Percentiles rank a stretch among this genome's conserved stretches.
phyloP scores from a whole-genome alignment of 1,140 invertebrate genomes.

The Pogonomyrmex barbatus region DNA sequence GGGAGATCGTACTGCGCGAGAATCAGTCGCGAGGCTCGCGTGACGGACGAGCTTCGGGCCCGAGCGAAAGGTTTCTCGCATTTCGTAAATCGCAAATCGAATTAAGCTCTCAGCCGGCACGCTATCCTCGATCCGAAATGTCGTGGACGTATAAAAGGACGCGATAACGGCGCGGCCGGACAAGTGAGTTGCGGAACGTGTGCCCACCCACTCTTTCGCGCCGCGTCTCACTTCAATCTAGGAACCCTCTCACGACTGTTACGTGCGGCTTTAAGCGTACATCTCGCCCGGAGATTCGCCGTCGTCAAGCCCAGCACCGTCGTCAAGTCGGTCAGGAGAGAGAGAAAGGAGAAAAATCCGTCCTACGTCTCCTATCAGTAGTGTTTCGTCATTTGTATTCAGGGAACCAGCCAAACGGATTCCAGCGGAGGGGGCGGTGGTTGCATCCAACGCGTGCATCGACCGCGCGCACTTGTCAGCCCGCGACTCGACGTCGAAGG shows the following conservation, averaged over 20 bases:
- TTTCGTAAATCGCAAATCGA: constrained; percentile 82
- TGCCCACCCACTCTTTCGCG: constrained; percentile 71
- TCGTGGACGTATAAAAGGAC: constrained; percentile 82
- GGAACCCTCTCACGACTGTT: constrained; percentile 9
- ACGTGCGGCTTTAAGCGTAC: constrained; percentile 31
- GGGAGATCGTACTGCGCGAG: constrained; percentile 9
- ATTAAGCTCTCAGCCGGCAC: constrained; percentile 85
- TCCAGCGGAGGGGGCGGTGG: not conserved
- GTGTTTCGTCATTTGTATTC: not conserved
- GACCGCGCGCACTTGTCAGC: constrained; percentile 34
- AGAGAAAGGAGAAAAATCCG: constrained; percentile 23
- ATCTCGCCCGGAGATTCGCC: not conserved
- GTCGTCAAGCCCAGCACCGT: not conserved
- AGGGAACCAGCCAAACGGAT: not conserved
- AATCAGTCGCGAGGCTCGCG: constrained; percentile 74
- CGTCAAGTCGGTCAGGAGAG: not conserved
- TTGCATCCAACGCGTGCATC: constrained; percentile 6
- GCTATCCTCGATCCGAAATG: constrained; percentile 81
- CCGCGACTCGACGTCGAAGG: constrained; percentile 33
- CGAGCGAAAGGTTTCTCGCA: constrained; percentile 84
- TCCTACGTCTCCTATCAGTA: not conserved
- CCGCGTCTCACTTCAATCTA: constrained; percentile 85
- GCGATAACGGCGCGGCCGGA: constrained; percentile 70
- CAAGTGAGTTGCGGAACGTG: constrained; percentile 85
- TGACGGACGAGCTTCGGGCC: constrained; percentile 81